phyloP scores from a whole-genome alignment of 2,888 invertebrate genomes.

The Drosophila recens region DNA sequence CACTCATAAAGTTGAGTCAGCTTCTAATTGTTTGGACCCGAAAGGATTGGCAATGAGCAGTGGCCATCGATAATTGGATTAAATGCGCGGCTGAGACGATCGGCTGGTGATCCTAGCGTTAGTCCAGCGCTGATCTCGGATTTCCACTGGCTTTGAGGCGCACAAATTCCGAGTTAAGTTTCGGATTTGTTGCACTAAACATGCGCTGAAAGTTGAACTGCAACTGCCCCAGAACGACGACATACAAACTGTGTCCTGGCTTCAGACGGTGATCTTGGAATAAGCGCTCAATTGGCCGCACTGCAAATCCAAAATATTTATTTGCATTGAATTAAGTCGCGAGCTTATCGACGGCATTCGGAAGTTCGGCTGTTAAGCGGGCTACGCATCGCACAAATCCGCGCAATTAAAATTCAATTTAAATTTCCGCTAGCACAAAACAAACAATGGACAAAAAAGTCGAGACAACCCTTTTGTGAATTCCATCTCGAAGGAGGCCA shows the following conservation, averaged over 20 bases:
- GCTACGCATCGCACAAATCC: constrained; percentile 50
- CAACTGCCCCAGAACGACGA: not conserved
- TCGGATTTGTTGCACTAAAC: constrained; percentile 62
- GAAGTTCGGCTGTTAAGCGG: constrained; percentile 21
- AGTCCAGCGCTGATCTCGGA: constrained; percentile 65
- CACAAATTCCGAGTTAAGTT: constrained; percentile 67
- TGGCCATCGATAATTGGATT: constrained; percentile 75
- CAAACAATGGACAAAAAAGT: constrained; percentile 44
- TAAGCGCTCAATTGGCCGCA: constrained; percentile 48
- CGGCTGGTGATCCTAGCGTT: constrained; percentile 45
- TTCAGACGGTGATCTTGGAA: constrained; percentile 39
- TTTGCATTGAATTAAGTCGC: constrained; percentile 72
- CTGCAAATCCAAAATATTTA: constrained; percentile 74
- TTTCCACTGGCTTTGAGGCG: constrained; percentile 66
- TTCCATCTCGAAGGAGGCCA: constrained; percentile 16
- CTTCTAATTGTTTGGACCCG: constrained; percentile 61
- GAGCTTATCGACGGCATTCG: constrained; percentile 57
- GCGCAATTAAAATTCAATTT: constrained; percentile 73
- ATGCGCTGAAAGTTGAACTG: constrained; percentile 11
- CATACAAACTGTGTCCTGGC: constrained; percentile 5
- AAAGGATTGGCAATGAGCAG: constrained; percentile 46
- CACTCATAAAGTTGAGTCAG: constrained; percentile 67
- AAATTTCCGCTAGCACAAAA: constrained; percentile 41
- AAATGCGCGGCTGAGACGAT: constrained; percentile 51
- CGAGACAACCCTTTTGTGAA: constrained; percentile 50